These are phyloP conservation scores for Agrotis clavis DNA, from an alignment of 2,888 invertebrate genomes.

Conservation along the genomic window DNA sequence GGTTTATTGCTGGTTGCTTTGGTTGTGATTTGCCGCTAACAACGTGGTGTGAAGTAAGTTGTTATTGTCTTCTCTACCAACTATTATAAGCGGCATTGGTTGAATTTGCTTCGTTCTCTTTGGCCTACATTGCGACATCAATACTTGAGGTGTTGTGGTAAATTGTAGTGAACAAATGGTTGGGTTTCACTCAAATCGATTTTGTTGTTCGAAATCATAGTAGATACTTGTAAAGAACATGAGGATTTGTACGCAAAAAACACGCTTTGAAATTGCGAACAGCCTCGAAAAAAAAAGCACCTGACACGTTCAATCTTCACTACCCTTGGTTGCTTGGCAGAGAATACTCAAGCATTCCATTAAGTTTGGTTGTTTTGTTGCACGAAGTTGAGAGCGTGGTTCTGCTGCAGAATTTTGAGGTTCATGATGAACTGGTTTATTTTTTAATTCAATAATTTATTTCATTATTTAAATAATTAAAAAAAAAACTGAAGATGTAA, in stretches of 20 bases:
- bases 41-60: slow-evolving; percentile 37
- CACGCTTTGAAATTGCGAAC: too few species aligned
- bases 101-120: slow-evolving; percentile 29
- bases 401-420: too few species aligned
- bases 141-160: slow-evolving; percentile 17
- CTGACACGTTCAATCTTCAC: too few species aligned
- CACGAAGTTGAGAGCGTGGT: too few species aligned
- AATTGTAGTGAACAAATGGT: slow-evolving; percentile 17
- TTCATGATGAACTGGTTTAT: too few species aligned
- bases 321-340: too few species aligned
- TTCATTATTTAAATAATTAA: neutral
- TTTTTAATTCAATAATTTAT: too few species aligned
- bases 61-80: slow-evolving; percentile 40
- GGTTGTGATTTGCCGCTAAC: slow-evolving; percentile 49
- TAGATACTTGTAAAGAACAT: neutral
- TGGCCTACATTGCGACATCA: slow-evolving; percentile 21
- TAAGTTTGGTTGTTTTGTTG: too few species aligned
- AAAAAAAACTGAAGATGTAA: neutral
- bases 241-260: too few species aligned
- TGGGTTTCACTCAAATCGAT: neutral
- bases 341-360: too few species aligned
- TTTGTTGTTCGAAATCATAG: neutral
- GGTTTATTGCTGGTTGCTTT: slow-evolving; percentile 41
- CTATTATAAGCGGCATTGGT: slow-evolving; percentile 6
- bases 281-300: too few species aligned